phyloP scores from a whole-genome alignment of 2,113 vertebrate species.

The Acrocephalus kingi region DNA sequence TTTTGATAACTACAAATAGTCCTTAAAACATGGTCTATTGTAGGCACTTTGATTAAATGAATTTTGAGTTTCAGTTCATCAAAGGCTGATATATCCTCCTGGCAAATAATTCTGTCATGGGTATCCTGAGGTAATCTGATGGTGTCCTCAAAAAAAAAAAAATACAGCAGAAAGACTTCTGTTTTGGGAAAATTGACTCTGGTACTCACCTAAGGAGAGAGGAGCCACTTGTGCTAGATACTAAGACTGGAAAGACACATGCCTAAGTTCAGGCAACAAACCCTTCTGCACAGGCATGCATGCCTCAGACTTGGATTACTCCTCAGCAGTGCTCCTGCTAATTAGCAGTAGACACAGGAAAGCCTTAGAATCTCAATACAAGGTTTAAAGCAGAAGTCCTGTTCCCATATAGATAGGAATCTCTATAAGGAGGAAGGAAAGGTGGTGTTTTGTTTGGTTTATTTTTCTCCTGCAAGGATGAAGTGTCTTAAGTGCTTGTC shows the following conservation, averaged over 20 bases:
- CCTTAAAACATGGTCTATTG: background rate
- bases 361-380: background rate
- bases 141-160: background rate
- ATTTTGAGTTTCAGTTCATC: background rate
- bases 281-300: no score
- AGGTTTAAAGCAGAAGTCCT: background rate
- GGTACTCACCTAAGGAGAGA: background rate
- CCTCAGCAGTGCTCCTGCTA: background rate
- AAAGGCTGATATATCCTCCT: background rate
- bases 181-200: background rate
- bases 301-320: background rate
- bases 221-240: background rate
- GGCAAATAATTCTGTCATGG: background rate
- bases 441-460: rapidly evolving
- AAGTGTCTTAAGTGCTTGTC: background rate
- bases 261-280: background rate
- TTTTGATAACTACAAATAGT: background rate
- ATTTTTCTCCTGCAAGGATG: background rate
- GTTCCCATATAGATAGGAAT: background rate
- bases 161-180: background rate
- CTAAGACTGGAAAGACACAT: background rate
- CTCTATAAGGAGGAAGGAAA: background rate
- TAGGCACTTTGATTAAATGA: background rate
- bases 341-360: background rate
- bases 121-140: background rate